phyloP scores from a whole-genome alignment of 2,113 vertebrate species.

The Chionomys nivalis region DNA sequence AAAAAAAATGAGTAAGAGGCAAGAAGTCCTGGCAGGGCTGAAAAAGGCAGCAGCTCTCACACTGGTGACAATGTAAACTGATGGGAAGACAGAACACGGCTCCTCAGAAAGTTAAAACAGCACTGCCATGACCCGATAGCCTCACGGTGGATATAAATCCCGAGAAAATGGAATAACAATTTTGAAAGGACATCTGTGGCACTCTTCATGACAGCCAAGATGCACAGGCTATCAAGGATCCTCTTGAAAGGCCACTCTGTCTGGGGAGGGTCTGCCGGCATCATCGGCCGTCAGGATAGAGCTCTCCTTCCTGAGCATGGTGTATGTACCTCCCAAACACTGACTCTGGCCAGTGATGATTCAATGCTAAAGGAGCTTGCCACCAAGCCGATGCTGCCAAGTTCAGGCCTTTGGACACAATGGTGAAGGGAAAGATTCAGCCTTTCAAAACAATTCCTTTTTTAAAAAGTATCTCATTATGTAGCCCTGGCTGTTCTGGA shows the following conservation, averaged over 20 bases:
- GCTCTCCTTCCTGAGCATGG: not conserved
- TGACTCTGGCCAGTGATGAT: not conserved
- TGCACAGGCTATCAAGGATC: not conserved
- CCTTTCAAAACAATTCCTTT: not conserved
- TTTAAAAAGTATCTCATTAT: not conserved
- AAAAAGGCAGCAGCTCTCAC: not conserved
- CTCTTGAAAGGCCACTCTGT: not conserved
- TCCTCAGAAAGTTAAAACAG: not conserved
- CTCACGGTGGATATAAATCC: not conserved
- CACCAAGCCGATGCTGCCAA: not conserved
- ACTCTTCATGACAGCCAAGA: not conserved
- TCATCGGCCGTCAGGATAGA: no score
- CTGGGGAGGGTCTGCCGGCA: not conserved
- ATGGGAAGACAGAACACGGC: not conserved
- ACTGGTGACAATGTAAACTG: not conserved
- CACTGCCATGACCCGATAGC: not conserved
- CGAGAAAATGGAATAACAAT: not conserved
- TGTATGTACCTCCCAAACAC: not conserved
- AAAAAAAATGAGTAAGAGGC: not conserved
- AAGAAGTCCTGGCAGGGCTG: not conserved
- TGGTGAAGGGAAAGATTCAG: not conserved
- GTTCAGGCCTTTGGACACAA: not conserved
- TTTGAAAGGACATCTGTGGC: not conserved
- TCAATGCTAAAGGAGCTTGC: no score
- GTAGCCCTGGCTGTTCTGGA: not conserved